Base-by-base conservation (phyloP, 35 echinoderm and acorn worm genomes). In the Heliocidaris erythrogramma region DNA sequence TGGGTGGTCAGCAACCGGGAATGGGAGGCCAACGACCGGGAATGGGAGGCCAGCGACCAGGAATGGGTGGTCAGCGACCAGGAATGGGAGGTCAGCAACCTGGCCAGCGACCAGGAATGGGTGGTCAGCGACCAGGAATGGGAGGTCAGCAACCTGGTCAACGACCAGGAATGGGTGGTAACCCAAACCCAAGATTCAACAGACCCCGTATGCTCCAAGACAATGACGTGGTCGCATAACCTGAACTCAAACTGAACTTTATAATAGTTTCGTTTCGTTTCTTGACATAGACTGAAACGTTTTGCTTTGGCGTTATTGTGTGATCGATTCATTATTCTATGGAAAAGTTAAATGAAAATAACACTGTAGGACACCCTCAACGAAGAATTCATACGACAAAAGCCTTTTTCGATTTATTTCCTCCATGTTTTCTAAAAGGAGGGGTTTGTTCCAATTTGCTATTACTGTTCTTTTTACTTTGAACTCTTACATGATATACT, bases 171-270 rank as follows among this genome's bases (percentile, higher is more conserved):
- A 27, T 78, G 5, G 65, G 65, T 27, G 65, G 65, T 24, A 78
- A n/a, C 27, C 65, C 65, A 78, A 78, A 78, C 65, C 65, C 65
- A 7, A 78, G 65, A 24, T 78, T 78, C 65, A 78, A 78, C 65
- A 78, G 65, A 78, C 65, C 65, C 65, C 65, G 65, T 78, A 78
- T 78, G 65, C 65, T 78, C 21, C 65, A 78, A n/a, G 65, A 78
- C 7, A 24, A 18, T 21, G 65, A 78, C 27, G 65, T 18, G 18
- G 7, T n/a, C 7, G 65, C 65, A 78, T 78, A 78, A 78, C 65
- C 27, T n/a, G 65, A 78, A 18, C 65, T 78, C 65, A 78, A 5
- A 78, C 27, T 78, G 65, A 78, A 78, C 65, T 78, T 78, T 27
- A 18, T 78, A n/a, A 18, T 78, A 78, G 7, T 78, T 24, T 78